Percentiles rank a stretch among this genome's conserved stretches.
Conservation (phyloP, 1,140 invertebrate species). For the Drosophila busckii region DNA sequence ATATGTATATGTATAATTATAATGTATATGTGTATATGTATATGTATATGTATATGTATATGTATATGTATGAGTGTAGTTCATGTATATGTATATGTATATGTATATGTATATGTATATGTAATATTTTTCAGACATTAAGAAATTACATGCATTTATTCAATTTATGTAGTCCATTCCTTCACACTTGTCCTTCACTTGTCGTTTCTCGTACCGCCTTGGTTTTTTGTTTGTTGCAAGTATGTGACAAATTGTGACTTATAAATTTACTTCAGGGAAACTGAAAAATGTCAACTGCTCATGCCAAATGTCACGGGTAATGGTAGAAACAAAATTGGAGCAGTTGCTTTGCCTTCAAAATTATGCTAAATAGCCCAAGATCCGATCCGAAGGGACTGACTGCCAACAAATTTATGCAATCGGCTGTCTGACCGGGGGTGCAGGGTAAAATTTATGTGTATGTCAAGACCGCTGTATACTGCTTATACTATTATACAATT, state of each 20-base stretch:
- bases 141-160: too few relatives aligned
- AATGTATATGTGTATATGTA: slow-evolving; percentile 16
- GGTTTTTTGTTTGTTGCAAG: slow-evolving; percentile 40
- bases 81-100: too few relatives aligned
- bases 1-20: not conserved
- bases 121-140: too few relatives aligned
- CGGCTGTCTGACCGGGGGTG: slow-evolving; percentile 5
- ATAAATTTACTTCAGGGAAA: slow-evolving; percentile 45
- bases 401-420: slow-evolving; percentile 36
- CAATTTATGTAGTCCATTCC: too few relatives aligned
- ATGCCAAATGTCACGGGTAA: slow-evolving; percentile 21
- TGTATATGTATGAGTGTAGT: too few relatives aligned
- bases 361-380: slow-evolving; percentile 62
- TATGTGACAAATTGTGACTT: slow-evolving; percentile 60
- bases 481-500: too few relatives aligned
- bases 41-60: too few relatives aligned
- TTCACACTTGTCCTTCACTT: not conserved
- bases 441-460: slow-evolving; percentile 54
- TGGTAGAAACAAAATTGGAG: slow-evolving; percentile 32
- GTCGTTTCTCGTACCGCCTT: not conserved
- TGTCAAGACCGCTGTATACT: slow-evolving; percentile 28
- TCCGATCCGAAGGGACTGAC: slow-evolving; percentile 19
- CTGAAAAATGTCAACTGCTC: slow-evolving; percentile 45
- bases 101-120: too few relatives aligned
- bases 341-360: slow-evolving; percentile 53